Evolutionary conservation across 2,888 invertebrate species (phyloP), one percentile per base, ranked within the genome.

Genomic region (Schizaphis graminum): DNA sequence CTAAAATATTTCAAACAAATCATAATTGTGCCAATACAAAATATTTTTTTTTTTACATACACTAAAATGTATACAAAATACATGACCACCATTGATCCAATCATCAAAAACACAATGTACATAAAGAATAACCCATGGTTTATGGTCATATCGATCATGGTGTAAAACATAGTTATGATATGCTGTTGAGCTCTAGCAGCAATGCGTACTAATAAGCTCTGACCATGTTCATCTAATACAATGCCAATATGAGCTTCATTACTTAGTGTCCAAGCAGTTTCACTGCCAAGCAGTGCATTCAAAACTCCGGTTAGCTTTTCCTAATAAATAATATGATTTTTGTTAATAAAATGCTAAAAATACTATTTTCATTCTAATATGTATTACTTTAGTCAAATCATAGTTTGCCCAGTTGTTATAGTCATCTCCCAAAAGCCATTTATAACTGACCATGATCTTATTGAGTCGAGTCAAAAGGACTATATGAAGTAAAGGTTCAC

Each of bases 401-500:
- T 97, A 97, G 86, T 95, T 95, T 16, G 95, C 94, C 95, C 95
- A 95, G 77, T 95, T 89, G 61, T 95, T 95, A 56, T 95, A 95
- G 85, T 97, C 97, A 84, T 97, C 97, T 93, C 97, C 97, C 95
- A 97, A 97, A 92, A 98, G 96, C 98, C 99, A 99, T 96, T 99
- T 98, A 96, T 98, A 99, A 95, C 98, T 98, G 26, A 99, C 96
- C 95, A 98, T 97, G n/a, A 97, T 97, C 24, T 97, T 97, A 95
- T 99, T 98, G 85, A 98, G 97, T 2, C 99, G 97, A 99, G 99
- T 99, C 95, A 99, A 97, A 89, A 99, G 97, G 3, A 98, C 98
- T 94, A 99, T 97, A 95, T 98, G 97, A 94, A 98, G 96, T 87
- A 97, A 96, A 91, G 98, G 97, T 95, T 97, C 97, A 95, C 96